Evolutionary conservation across 2,888 invertebrate species (phyloP).

Genomic region (Liodrosophila aerea): DNA sequence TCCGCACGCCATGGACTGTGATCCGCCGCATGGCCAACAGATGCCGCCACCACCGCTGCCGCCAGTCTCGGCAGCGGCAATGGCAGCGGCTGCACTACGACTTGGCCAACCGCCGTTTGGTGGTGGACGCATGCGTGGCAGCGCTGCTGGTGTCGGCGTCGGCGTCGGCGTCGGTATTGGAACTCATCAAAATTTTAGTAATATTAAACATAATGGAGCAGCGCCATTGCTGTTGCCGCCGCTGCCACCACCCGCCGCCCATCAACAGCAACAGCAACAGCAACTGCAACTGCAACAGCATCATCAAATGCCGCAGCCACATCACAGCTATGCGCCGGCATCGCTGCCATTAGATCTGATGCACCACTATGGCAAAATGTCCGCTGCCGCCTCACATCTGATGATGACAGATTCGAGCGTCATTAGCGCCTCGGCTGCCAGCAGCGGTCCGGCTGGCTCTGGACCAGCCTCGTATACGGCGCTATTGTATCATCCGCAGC

Average conservation of each 20-base stretch:
- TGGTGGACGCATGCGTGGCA: conserved; percentile 51
- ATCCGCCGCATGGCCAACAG: conserved; percentile 84
- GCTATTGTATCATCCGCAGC: conserved; percentile 66
- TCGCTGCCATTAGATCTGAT: conserved; percentile 81
- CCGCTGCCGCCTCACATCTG: conserved; percentile 79
- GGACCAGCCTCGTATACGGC: conserved; percentile 68
- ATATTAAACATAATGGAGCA: conserved; percentile 58
- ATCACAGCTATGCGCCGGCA: conserved; percentile 80
- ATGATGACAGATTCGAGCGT: conserved; percentile 82
- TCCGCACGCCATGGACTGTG: conserved; percentile 89
- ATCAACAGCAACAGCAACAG: conserved; percentile 34
- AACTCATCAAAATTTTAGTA: conserved; percentile 46
- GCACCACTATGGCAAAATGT: conserved; percentile 71
- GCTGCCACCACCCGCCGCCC: conserved; percentile 51
- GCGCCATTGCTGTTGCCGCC: conserved; percentile 51
- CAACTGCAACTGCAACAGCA: conserved; percentile 36
- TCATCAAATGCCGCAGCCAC: conserved; percentile 49
- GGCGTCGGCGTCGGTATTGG: conserved; percentile 25
- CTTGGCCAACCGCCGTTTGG: conserved; percentile 30
- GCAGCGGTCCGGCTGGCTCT: conserved; percentile 64
- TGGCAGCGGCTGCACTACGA: conserved; percentile 40
- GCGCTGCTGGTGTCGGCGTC: conserved; percentile 22
- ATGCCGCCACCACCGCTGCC: conserved; percentile 59
- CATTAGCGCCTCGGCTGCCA: conserved; percentile 78
- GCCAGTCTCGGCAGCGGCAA: conserved; percentile 36